Conservation (phyloP, 2,113 vertebrate genomes). For the Chelonoidis abingdonii region DNA sequence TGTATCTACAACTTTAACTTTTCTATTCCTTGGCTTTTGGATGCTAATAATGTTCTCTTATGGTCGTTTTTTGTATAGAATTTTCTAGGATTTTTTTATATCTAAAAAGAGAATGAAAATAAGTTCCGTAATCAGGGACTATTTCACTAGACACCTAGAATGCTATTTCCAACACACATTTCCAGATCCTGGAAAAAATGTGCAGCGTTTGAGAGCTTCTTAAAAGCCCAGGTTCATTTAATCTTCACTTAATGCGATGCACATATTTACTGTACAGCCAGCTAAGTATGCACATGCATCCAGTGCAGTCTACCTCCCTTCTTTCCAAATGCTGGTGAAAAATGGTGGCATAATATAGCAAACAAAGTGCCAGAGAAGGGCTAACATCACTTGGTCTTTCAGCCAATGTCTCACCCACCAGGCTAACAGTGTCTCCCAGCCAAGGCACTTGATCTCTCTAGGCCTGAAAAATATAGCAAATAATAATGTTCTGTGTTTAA, state of each 20-base stretch:
- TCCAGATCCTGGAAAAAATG: not conserved
- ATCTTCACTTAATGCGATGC: not conserved
- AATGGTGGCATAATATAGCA: not conserved
- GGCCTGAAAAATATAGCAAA: not conserved
- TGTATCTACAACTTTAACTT: not conserved
- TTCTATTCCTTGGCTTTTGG: not conserved
- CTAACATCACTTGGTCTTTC: not conserved
- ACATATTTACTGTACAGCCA: not conserved
- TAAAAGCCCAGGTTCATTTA: not conserved
- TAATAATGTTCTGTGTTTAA: not conserved
- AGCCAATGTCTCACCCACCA: not conserved
- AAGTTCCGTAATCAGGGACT: too few relatives aligned
- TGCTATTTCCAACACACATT: not conserved
- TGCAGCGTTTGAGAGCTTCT: not conserved
- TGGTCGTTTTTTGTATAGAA: not conserved
- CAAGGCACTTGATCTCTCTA: too few relatives aligned
- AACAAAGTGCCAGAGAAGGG: not conserved
- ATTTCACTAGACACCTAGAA: not conserved
- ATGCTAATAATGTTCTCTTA: not conserved
- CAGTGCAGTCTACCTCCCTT: not conserved
- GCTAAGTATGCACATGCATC: not conserved
- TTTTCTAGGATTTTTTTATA: not conserved
- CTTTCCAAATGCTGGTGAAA: not conserved
- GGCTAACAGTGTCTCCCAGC: not conserved
- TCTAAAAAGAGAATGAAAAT: not conserved